Evolutionary conservation across 2,888 invertebrate species (phyloP).

Genomic region (Hipparchia sbordonii): DNA sequence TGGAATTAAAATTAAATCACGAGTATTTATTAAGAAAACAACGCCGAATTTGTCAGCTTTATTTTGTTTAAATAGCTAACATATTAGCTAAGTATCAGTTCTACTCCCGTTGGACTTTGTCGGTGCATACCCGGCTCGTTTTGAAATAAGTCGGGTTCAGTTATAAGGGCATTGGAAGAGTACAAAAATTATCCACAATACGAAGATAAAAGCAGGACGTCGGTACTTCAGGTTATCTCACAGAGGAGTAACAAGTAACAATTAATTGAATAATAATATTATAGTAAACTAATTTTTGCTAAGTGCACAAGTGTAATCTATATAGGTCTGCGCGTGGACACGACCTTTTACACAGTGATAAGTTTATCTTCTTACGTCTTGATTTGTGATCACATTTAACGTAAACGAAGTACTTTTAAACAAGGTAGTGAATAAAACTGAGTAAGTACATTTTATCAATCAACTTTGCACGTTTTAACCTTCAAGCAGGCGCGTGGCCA

Average conservation of each 20-base stretch:
- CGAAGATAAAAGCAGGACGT: no score
- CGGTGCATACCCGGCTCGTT: not conserved
- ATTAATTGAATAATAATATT: no score
- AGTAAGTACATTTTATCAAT: not conserved
- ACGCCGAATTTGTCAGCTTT: not conserved
- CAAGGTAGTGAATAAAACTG: not conserved
- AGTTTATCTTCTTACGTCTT: not conserved
- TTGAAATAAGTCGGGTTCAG: not conserved
- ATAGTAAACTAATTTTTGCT: no score
- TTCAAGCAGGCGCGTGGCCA: no score
- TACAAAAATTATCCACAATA: not conserved
- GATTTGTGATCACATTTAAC: not conserved
- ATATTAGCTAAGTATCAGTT: no score
- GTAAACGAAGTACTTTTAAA: not conserved
- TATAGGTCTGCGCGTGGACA: not conserved
- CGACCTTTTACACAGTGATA: not conserved
- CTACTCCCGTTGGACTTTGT: not conserved
- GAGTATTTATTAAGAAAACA: not conserved
- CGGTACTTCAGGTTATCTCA: no score
- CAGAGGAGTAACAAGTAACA: no score
- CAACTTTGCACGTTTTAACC: not conserved
- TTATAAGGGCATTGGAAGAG: not conserved
- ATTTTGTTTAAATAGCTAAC: no score
- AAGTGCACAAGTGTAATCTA: not conserved
- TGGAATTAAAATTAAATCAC: no score